These are phyloP conservation scores for Morone chrysops DNA, from an alignment of 2,113 vertebrate species.

Conservation along the genomic window DNA sequence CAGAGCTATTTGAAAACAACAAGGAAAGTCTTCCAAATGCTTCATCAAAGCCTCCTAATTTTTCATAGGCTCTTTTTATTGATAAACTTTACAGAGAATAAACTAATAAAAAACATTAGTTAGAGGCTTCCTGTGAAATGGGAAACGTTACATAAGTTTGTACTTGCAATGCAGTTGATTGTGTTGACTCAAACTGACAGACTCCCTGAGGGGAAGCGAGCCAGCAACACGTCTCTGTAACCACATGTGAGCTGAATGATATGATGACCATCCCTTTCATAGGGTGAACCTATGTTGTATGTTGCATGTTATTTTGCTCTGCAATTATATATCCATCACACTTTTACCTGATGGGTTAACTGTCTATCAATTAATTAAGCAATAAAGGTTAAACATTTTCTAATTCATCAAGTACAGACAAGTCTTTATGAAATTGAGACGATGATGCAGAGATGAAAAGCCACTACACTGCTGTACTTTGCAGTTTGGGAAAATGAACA, in stretches of 20 bases:
- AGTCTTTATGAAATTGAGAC: background rate
- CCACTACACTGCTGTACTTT: background rate
- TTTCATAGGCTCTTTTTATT: slow-evolving; percentile 31
- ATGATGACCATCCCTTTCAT: background rate
- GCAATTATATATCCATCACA: background rate
- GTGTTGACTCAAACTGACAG: slow-evolving; percentile 48
- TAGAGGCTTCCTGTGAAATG: slow-evolving; percentile 4
- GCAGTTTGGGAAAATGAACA: slow-evolving; percentile 19
- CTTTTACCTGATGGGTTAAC: background rate
- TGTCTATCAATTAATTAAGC: background rate
- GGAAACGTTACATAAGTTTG: slow-evolving; percentile 28
- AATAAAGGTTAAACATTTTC: background rate
- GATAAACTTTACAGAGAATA: slow-evolving; percentile 29
- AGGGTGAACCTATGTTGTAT: background rate
- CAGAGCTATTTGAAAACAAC: slow-evolving; percentile 45
- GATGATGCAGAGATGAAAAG: slow-evolving; percentile 19
- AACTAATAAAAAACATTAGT: background rate
- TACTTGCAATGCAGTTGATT: slow-evolving; percentile 46
- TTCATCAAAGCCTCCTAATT: slow-evolving; percentile 25
- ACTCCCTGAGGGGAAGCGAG: slow-evolving; percentile 20
- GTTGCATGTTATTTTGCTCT: background rate
- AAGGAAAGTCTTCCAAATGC: slow-evolving; percentile 41
- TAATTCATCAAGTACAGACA: slow-evolving; percentile 1
- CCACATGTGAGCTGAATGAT: slow-evolving; percentile 1
- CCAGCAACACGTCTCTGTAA: slow-evolving; percentile 4